A percentile compares a stretch with the other conserved stretches of the same genome.
phyloP scores from a whole-genome alignment of 1,140 invertebrate species.

The Metopolophium dirhodum region DNA sequence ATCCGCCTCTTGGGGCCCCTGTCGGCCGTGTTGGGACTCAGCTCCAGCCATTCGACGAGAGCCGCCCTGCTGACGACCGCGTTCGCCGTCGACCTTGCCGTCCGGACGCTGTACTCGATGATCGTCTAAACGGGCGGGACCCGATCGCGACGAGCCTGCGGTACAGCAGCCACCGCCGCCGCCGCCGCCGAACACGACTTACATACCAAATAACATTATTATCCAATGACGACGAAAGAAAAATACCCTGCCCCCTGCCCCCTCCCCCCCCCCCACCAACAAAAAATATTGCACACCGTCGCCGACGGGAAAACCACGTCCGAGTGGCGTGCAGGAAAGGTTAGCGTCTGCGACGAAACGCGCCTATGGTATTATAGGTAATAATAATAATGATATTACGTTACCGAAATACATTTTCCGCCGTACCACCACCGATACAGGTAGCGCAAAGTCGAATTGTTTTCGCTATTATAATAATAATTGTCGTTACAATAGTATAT shows the following conservation, averaged over 20 bases:
- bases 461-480: neutral
- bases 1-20: conserved; percentile 65
- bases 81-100: conserved; percentile 37
- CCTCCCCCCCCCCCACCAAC: neutral
- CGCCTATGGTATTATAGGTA: neutral
- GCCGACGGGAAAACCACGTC: neutral
- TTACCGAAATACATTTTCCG: neutral
- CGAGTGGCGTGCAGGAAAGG: neutral
- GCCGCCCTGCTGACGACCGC: conserved; percentile 48
- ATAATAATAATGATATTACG: neutral
- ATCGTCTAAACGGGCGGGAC: neutral
- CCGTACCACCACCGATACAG: neutral
- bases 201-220: conserved; percentile 2
- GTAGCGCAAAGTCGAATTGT: neutral
- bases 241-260: too few relatives aligned
- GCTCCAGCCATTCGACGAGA: conserved; percentile 61
- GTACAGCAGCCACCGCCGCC: neutral
- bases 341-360: too few relatives aligned
- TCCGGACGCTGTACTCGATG: conserved; percentile 39
- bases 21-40: conserved; percentile 65
- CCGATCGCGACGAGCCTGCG: neutral
- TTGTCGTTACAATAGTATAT: too few relatives aligned
- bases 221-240: neutral
- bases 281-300: neutral
- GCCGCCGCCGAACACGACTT: neutral